Evolutionary conservation across 2,113 vertebrate species (phyloP), one percentile per base, ranked within the genome.

Genomic region (Stigmatopora nigra): DNA sequence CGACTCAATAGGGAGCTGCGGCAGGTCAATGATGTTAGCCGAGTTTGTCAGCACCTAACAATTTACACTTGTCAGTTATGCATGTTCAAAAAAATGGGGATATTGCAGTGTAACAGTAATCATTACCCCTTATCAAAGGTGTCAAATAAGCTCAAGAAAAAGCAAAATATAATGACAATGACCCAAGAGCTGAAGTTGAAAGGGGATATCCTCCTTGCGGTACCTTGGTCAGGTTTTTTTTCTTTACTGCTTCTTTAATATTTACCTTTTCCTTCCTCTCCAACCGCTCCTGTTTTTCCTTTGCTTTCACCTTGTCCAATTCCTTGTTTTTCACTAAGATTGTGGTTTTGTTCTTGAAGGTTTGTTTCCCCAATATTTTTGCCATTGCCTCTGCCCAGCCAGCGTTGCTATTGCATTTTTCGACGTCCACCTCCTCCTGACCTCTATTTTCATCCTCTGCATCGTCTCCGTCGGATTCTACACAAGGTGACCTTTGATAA

Each of bases 371-470:
- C 70, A 99, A 91, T 61, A 98, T 89, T 85, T 92, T 94, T n/a
- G 94, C 93, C 97, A 99, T 99, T 71, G 93, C 95, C 19, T 96
- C 91, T 0, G 97, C 96, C 97, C 95, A 99, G 31, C 94, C 95
- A 0, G 78, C 58, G 9, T 87, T 81, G 2, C 86, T 63, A 3
- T 87, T 90, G 5, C 61, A n/a, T 1, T 67, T 78, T 3, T 55
- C 56, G 3, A 11, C 69, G 1, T 51, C 25, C 25, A 31, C 74
- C 2, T 60, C 69, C 0, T 35, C 68, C 5, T 53, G 58, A 15
- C 61, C 65, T 47, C 35, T 59, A 2, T 51, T 64, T 22, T 19
- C 76, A 55, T 70, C 52, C 8, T 83, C 77, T 3, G 55, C 81
- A 0, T 71, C 12, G 17, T 72, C 38, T 41, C 78, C 52, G 15